A percentile compares a stretch with the other conserved stretches of the same genome.
Evolutionary conservation across 2,113 vertebrate genomes (phyloP).

Genomic region (Carollia perspicillata): DNA sequence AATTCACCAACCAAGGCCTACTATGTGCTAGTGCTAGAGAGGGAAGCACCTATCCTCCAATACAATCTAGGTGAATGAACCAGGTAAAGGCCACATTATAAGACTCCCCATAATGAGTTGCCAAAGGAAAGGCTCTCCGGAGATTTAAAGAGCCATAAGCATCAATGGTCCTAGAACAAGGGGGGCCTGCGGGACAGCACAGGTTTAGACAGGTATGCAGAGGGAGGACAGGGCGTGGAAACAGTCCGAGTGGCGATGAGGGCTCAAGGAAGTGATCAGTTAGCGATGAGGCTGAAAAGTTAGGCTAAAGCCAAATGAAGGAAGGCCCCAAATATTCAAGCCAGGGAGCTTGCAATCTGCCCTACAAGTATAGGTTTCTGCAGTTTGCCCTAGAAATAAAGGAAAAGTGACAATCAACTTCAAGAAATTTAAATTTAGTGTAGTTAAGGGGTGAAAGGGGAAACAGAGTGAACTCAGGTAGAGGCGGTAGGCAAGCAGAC

Average conservation of each 20-base stretch:
- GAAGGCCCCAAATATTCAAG: background rate
- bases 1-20: background rate
- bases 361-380: background rate
- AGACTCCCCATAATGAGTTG: background rate
- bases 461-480: background rate
- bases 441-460: background rate
- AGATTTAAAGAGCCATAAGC: slow-evolving; percentile 12
- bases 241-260: background rate
- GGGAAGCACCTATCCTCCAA: background rate
- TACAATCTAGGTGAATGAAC: background rate
- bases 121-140: slow-evolving; percentile 23
- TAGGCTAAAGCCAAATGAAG: slow-evolving; percentile 3
- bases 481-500: background rate
- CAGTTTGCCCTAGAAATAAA: slow-evolving; percentile 11
- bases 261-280: background rate
- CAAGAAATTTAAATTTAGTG: background rate
- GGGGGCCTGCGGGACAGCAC: background rate
- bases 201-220: background rate
- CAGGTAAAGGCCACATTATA: background rate
- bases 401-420: background rate
- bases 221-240: background rate
- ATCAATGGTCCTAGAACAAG: background rate
- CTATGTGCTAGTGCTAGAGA: background rate
- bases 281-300: background rate
- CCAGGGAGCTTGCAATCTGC: background rate